phyloP scores from a whole-genome alignment of 1,140 invertebrate species.

The Drosophila virilis region DNA sequence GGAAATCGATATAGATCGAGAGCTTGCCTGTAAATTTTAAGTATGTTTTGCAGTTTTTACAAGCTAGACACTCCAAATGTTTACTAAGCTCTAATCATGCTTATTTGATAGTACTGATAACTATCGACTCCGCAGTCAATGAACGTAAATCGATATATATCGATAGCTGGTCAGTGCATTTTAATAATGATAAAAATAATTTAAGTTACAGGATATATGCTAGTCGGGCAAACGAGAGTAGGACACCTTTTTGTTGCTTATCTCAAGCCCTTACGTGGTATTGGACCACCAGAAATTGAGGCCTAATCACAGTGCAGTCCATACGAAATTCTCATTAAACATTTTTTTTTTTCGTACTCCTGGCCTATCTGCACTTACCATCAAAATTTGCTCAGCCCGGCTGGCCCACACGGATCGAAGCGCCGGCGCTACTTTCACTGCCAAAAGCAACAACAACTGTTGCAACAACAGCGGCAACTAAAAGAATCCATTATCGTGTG shows the following conservation, averaged over 20 bases:
- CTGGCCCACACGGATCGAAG: constrained; percentile 31
- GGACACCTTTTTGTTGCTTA: constrained; percentile 38
- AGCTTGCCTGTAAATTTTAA: too few relatives aligned
- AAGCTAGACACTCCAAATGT: too few relatives aligned
- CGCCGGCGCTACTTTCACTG: constrained; percentile 76
- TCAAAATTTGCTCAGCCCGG: constrained; percentile 45
- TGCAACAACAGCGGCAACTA: constrained; percentile 17
- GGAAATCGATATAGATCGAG: too few relatives aligned
- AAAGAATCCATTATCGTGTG: constrained; percentile 59
- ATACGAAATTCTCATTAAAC: constrained; percentile 22
- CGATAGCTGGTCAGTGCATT: too few relatives aligned
- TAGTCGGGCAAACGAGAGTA: too few relatives aligned
- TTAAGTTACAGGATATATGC: neutral
- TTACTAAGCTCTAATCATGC: too few relatives aligned
- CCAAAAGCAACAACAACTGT: constrained; percentile 14
- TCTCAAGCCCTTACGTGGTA: constrained; percentile 34
- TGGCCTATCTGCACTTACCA: constrained; percentile 40
- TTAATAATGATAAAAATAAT: too few relatives aligned
- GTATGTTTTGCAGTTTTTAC: too few relatives aligned
- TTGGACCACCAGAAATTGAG: constrained; percentile 64
- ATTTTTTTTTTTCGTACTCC: constrained; percentile 27
- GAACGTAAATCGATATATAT: too few relatives aligned
- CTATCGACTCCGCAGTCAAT: too few relatives aligned
- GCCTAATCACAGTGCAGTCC: constrained; percentile 7
- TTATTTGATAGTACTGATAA: too few relatives aligned